A percentile compares a stretch with the other conserved stretches of the same genome.
phyloP scores from a whole-genome alignment of 2,113 vertebrate genomes.

The Paedocypris sp. region DNA sequence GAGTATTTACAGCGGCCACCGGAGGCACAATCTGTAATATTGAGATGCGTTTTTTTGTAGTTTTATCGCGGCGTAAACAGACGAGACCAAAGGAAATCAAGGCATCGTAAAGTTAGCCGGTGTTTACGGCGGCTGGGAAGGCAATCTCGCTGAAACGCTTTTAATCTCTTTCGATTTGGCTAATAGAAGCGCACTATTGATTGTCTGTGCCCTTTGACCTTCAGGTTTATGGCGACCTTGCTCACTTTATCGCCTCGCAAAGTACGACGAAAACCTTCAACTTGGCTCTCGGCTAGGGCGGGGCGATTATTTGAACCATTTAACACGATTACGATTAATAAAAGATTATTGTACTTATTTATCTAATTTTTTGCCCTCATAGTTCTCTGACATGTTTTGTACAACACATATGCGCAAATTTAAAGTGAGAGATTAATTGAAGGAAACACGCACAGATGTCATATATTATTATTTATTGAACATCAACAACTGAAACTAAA shows the following conservation, averaged over 20 bases:
- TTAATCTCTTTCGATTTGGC: constrained; percentile 54
- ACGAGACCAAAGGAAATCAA: constrained; percentile 23
- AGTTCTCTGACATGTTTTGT: too few relatives aligned
- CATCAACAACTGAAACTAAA: too few relatives aligned
- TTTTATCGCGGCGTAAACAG: constrained; percentile 50
- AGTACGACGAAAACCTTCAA: constrained; percentile 18
- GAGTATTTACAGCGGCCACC: constrained; percentile 39
- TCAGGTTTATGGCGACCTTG: constrained; percentile 41
- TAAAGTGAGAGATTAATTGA: too few relatives aligned
- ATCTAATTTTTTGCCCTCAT: too few relatives aligned
- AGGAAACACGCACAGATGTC: too few relatives aligned
- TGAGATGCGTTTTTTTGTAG: constrained; percentile 41
- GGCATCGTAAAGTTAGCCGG: constrained; percentile 46
- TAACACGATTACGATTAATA: too few relatives aligned
- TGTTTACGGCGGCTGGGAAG: constrained; percentile 46
- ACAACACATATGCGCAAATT: too few relatives aligned
- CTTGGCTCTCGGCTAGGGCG: constrained; percentile 25
- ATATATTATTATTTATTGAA: too few relatives aligned
- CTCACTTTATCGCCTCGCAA: constrained; percentile 21
- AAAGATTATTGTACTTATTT: too few relatives aligned
- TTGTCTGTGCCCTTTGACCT: constrained; percentile 41
- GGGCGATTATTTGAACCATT: too few relatives aligned
- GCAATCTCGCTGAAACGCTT: constrained; percentile 54
- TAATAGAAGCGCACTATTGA: constrained; percentile 53
- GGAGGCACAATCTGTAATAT: constrained; percentile 49